A percentile compares a stretch with the other conserved stretches of the same genome.
Conservation (phyloP, 2,888 invertebrate genomes). For the Netelia virgata region DNA sequence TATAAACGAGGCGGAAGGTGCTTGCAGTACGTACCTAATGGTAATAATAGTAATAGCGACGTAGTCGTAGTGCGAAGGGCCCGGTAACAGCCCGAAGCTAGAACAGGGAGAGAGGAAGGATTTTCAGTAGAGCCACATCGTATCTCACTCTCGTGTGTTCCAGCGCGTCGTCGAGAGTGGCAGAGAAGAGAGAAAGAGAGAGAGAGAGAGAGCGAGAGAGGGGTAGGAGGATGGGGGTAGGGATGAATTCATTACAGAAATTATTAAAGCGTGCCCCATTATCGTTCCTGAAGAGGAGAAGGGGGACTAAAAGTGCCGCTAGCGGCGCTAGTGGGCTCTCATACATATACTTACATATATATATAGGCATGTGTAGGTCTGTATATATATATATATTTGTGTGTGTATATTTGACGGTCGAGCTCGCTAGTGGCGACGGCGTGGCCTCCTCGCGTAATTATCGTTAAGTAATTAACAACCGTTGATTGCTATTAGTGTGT, state of each 20-base stretch:
- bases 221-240: slow-evolving; percentile 24
- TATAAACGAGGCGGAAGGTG: background rate
- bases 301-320: slow-evolving; percentile 34
- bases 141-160: background rate
- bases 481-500: slow-evolving; percentile 81
- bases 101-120: background rate
- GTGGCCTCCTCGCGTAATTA: slow-evolving; percentile 75
- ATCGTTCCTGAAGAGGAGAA: slow-evolving; percentile 55
- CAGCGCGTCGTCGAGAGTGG: background rate
- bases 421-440: slow-evolving; percentile 12
- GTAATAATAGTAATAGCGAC: slow-evolving; percentile 38
- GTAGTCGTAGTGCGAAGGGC: slow-evolving; percentile 19
- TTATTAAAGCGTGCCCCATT: slow-evolving; percentile 78
- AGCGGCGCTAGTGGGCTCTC: slow-evolving; percentile 27
- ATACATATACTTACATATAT: background rate
- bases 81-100: slow-evolving; percentile 17
- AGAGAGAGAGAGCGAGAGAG: background rate
- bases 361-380: background rate
- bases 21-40: slow-evolving; percentile 22
- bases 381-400: background rate
- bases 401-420: background rate
- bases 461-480: slow-evolving; percentile 81
- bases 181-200: too few relatives aligned
- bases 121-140: background rate
- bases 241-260: slow-evolving; percentile 78